Base-by-base conservation (phyloP, 2,113 vertebrate species). In the Oreochromis aureus region DNA sequence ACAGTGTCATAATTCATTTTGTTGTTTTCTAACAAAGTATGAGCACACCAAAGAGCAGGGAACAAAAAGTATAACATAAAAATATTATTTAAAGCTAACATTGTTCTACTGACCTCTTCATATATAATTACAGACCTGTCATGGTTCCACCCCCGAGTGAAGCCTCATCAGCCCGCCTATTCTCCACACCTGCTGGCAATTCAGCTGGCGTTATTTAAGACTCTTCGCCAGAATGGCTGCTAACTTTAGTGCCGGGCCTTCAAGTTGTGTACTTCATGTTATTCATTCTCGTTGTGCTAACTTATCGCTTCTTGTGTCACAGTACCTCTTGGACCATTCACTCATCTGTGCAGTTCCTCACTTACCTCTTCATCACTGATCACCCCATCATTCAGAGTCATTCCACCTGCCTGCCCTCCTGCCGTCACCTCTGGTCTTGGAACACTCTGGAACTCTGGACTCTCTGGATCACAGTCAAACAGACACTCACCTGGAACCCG, bases 401-500 rank as follows among this genome's bases (percentile, higher is more conserved):
- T 34, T 61, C 3, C 58, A 34, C 9, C 10, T 34, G 59, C 32
- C 32, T 63, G 4, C 59, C 32, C 10, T n/a, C 16, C 59, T 36
- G 4, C 32, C 6, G 1, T 36, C 6, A 36, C 32, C 59, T 6
- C 59, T 63, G 32, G 59, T 63, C 18, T 36, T 36, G 59, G 32
- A 63, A n/a, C 0, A 11, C 59, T 34, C 10, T 19, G 16, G 59
- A 63, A 63, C 59, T 61, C 58, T 34, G 58, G 2, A 61, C 15
- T 19, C 30, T 11, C 18, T 63, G 32, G 59, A 11, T 63, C 59
- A 63, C 32, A 63, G 59, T 18, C 18, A 34, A 2, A 1, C 0
- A 3, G 3, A 36, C 32, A 63, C 18, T 63, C 59, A 36, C 59
- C 59, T 0, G 10, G 6, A 36, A 0, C 16, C 18, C 32, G 0